phyloP scores from a whole-genome alignment of 2,888 invertebrate genomes.

The Stegophylla sp. region DNA sequence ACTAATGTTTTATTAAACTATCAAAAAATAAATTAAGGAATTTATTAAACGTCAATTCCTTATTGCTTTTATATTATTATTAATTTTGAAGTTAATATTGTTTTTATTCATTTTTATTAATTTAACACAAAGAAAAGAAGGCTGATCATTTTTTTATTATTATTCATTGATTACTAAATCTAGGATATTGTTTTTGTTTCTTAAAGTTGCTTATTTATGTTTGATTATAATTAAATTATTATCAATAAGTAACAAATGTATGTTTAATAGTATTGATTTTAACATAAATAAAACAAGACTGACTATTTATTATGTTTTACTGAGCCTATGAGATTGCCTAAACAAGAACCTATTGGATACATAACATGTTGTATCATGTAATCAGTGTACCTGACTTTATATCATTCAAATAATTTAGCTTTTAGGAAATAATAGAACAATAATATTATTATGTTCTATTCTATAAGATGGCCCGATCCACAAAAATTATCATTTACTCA shows the following conservation, averaged over 20 bases:
- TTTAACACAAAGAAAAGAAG: conserved; percentile 9
- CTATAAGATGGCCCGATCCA: neutral
- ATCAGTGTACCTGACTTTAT: conserved; percentile 4
- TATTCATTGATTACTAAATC: conserved; percentile 6
- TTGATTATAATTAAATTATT: conserved; percentile 18
- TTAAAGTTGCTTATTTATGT: conserved; percentile 12
- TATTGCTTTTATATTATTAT: conserved; percentile 16
- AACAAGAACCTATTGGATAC: conserved; percentile 7
- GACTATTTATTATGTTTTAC: conserved; percentile 10
- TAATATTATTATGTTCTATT: conserved; percentile 8
- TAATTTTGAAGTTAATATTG: conserved; percentile 12
- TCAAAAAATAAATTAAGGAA: neutral
- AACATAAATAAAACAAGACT: conserved; percentile 7
- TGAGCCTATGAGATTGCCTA: conserved; percentile 7
- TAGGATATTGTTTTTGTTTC: conserved; percentile 13
- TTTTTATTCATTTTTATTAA: conserved; percentile 14
- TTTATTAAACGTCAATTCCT: conserved; percentile 14
- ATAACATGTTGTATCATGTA: conserved; percentile 13
- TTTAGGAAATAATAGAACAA: conserved; percentile 17
- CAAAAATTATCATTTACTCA: conserved; percentile 5
- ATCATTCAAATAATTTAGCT: neutral
- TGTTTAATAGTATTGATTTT: conserved; percentile 11
- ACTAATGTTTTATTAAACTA: conserved; percentile 10
- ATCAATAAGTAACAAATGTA: conserved; percentile 8
- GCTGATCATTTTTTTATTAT: conserved; percentile 14